These are phyloP conservation scores for Amia ocellicauda DNA, from an alignment of 2,113 vertebrate species.

Conservation along the genomic window DNA sequence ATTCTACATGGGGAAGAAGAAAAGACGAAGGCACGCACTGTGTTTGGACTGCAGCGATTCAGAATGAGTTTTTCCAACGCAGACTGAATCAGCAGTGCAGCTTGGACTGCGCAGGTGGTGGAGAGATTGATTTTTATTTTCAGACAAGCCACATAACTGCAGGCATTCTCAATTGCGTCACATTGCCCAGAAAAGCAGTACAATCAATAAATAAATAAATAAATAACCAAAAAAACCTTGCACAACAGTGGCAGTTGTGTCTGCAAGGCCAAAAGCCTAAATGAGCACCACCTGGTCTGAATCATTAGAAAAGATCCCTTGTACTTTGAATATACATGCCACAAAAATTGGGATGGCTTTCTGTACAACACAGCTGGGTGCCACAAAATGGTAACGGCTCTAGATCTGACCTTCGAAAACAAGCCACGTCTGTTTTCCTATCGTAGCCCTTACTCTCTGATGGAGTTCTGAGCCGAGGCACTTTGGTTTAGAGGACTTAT, in stretches of 20 bases:
- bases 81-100: neutral
- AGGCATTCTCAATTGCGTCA: conserved; percentile 12
- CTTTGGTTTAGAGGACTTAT: no score
- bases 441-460: neutral
- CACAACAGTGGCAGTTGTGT: conserved; percentile 8
- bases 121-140: neutral
- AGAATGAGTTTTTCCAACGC: neutral
- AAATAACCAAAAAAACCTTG: no score
- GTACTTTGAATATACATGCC: conserved; percentile 5
- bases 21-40: no score
- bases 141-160: conserved; percentile 7
- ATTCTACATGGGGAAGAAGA: no score
- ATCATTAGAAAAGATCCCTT: conserved; percentile 5
- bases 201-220: no score
- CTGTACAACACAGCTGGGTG: neutral
- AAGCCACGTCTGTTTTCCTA: neutral
- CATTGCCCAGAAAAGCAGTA: neutral
- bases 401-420: neutral
- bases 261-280: conserved; percentile 18
- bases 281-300: conserved; percentile 19
- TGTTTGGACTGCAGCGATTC: neutral
- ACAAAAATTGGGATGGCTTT: neutral
- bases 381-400: neutral
- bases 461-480: neutral
- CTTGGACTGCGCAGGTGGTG: neutral